Evolutionary conservation across 2,888 invertebrate species (phyloP).

Genomic region (Aplocera efformata): DNA sequence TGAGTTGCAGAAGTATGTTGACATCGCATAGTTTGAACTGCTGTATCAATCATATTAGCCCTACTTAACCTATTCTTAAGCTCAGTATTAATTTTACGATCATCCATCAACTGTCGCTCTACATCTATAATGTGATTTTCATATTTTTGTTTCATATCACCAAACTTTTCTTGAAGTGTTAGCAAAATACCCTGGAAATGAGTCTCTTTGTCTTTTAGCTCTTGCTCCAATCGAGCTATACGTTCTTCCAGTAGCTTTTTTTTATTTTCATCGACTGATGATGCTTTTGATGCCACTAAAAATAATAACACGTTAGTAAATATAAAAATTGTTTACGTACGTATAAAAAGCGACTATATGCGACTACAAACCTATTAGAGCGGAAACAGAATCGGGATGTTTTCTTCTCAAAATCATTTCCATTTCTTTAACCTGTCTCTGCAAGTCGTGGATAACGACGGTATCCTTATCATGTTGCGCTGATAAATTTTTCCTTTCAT

Average conservation of each 20-base stretch:
- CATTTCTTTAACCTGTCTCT: conserved; percentile 91
- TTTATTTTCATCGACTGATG: conserved; percentile 76
- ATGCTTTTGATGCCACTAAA: conserved; percentile 81
- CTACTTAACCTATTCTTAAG: conserved; percentile 78
- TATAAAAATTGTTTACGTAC: too few species aligned
- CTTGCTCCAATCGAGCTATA: conserved; percentile 84
- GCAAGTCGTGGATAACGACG: conserved; percentile 85
- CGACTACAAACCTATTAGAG: conserved; percentile 81
- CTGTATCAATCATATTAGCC: conserved; percentile 49
- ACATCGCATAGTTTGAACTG: conserved; percentile 71
- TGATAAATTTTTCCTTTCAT: conserved; percentile 73
- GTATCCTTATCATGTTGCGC: conserved; percentile 83
- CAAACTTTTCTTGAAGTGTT: conserved; percentile 88
- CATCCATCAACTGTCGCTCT: conserved; percentile 82
- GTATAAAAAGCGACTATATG: background rate
- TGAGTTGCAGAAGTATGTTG: conserved; percentile 52
- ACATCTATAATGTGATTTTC: conserved; percentile 87
- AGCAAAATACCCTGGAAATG: conserved; percentile 85
- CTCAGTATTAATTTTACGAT: conserved; percentile 68
- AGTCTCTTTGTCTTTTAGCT: conserved; percentile 85
- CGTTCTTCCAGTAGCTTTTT: conserved; percentile 86
- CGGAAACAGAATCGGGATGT: conserved; percentile 91
- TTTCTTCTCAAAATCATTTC: conserved; percentile 88
- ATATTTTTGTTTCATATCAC: conserved; percentile 88
- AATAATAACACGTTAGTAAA: conserved; percentile 13